Base-by-base conservation (phyloP, 1,140 invertebrate genomes). In the Drosophila santomea region DNA sequence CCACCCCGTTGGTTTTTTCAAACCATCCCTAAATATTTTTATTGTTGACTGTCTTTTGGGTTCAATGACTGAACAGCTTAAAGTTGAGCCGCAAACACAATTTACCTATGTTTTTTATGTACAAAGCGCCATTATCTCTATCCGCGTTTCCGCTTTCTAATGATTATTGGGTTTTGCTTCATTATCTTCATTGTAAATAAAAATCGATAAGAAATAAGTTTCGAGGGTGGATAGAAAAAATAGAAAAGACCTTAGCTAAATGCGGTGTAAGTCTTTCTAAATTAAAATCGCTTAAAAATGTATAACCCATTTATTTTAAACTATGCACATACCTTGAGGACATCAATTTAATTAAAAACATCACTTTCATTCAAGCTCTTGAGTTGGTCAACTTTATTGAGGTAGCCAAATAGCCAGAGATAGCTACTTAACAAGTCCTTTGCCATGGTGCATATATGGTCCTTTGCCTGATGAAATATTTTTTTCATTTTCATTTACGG, bases 11-110 rank as follows among this genome's bases (percentile, higher is more conserved):
- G 3, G 17, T 35, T 47, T 36, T 14, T 41, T 58, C 51, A 52
- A 76, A 68, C 64, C 48, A 43, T 44, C 54, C 55, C 55, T 20
- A 10, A 17, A 52, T 23, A 32, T 80, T 68, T 77, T 71, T 85
- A 85, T 85, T 86, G 81, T 74, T 86, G 81, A 81, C 68, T 74
- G 66, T 35, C 69, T 74, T 12, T 35, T 12, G 59, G 58, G 39
- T 32, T 71, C 39, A 64, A 15, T 39, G 59, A 63, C 39, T 51
- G 71, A 25, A 57, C 50, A 74, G 52, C 69, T 64, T 74, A 57
- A 74, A 75, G 59, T 74, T 64, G 25, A 28, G 47, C 45, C 38
- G 20, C 52, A 55, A 73, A 47, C 44, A 38, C 14, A 17, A 39
- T 57, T 57, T 56, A 57, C 50, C 15, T 12, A 55, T 20, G 50